These are phyloP conservation scores for Agapostemon virescens DNA, from an alignment of 2,888 invertebrate genomes.

Conservation along the genomic window DNA sequence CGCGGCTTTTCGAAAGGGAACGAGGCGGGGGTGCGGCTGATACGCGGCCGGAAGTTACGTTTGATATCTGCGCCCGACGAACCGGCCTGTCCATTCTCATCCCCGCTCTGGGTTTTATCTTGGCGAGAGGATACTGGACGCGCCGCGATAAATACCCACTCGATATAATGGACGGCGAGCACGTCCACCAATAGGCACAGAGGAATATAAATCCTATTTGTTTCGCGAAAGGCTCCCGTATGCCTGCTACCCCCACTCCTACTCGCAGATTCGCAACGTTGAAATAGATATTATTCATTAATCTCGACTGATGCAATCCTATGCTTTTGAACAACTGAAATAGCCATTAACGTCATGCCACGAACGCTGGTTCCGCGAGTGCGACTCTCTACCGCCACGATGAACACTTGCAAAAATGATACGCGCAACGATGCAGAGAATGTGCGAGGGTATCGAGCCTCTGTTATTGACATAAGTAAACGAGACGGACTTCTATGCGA, in stretches of 20 bases:
- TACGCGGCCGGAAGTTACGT: slow-evolving; percentile 63
- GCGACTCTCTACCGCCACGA: neutral
- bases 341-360: neutral
- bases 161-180: slow-evolving; percentile 64
- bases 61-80: slow-evolving; percentile 60
- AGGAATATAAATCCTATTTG: slow-evolving; percentile 63
- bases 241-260: neutral
- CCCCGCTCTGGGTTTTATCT: slow-evolving; percentile 61
- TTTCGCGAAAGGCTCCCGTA: slow-evolving; percentile 38
- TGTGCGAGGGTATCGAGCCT: too few species aligned
- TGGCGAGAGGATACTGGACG: slow-evolving; percentile 57
- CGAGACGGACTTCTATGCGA: too few species aligned
- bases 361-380: neutral
- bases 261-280: slow-evolving; percentile 51
- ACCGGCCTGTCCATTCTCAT: slow-evolving; percentile 46
- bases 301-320: neutral
- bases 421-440: too few species aligned
- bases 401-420: too few species aligned
- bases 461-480: too few species aligned
- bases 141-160: slow-evolving; percentile 66
- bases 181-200: slow-evolving; percentile 47
- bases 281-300: slow-evolving; percentile 62
- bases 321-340: neutral
- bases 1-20: slow-evolving; percentile 56
- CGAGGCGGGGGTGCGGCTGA: slow-evolving; percentile 27